A percentile compares a stretch with the other conserved stretches of the same genome.
Evolutionary conservation across 1,140 invertebrate genomes (phyloP).

Genomic region (Gonioctena quinquepunctata): DNA sequence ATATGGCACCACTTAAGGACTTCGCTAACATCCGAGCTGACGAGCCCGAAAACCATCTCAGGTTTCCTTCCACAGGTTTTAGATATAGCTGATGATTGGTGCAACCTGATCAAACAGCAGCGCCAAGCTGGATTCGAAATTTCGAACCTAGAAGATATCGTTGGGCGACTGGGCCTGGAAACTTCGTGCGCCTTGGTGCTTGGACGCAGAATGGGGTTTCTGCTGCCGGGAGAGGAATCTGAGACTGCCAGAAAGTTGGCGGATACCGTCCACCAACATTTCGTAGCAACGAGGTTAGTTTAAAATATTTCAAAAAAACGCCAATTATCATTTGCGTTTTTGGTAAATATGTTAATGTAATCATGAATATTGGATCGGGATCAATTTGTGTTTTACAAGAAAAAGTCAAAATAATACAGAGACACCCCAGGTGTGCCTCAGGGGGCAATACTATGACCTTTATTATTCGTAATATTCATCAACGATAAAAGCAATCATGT

Average conservation of each 20-base stretch:
- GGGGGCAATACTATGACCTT: no score
- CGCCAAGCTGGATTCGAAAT: slow-evolving; percentile 58
- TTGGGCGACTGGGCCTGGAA: slow-evolving; percentile 79
- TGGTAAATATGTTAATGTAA: no score
- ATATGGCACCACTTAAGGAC: slow-evolving; percentile 77
- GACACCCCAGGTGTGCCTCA: no score
- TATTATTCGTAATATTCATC: no score
- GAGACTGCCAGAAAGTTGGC: slow-evolving; percentile 63
- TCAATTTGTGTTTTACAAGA: no score
- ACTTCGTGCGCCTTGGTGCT: slow-evolving; percentile 77
- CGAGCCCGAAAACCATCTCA: slow-evolving; percentile 74
- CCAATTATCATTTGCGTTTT: no score
- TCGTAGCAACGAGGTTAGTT: slow-evolving; percentile 59
- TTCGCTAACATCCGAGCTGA: slow-evolving; percentile 76
- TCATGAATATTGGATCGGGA: no score
- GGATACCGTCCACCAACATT: slow-evolving; percentile 72
- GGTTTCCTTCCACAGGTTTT: slow-evolving; percentile 78
- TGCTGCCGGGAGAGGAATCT: slow-evolving; percentile 65
- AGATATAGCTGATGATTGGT: slow-evolving; percentile 78
- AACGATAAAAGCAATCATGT: no score
- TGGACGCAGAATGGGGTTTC: slow-evolving; percentile 77
- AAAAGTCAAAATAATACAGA: no score
- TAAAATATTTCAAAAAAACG: no score
- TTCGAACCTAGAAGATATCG: slow-evolving; percentile 70
- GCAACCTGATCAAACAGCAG: slow-evolving; percentile 63